Percentiles rank a stretch among this genome's conserved stretches.
Conservation (phyloP, 1,140 invertebrate species). For the Formica selysi region DNA sequence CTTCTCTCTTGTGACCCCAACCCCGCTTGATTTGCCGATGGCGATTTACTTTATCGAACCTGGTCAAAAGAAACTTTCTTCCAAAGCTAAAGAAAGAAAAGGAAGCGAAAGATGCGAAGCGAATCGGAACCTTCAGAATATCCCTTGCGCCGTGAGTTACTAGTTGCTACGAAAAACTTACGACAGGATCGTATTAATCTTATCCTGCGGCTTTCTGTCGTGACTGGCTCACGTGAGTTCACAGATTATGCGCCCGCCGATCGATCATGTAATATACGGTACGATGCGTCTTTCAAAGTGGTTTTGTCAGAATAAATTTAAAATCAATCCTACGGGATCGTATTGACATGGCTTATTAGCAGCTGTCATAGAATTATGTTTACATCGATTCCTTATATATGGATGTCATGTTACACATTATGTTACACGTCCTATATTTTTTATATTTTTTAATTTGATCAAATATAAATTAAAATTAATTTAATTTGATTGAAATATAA, state of each 20-base stretch:
- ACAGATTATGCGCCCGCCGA: conserved; percentile 53
- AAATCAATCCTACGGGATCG: neutral
- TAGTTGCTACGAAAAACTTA: conserved; percentile 63
- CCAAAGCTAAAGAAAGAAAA: conserved; percentile 12
- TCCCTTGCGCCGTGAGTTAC: conserved; percentile 24
- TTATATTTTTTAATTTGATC: neutral
- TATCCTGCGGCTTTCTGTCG: conserved; percentile 60
- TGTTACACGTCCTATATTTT: neutral
- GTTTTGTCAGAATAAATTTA: conserved; percentile 28
- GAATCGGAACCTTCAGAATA: conserved; percentile 53
- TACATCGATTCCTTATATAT: neutral
- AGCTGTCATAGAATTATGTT: conserved; percentile 1
- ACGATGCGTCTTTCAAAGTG: conserved; percentile 11
- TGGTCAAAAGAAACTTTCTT: conserved; percentile 47
- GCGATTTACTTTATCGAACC: conserved; percentile 60
- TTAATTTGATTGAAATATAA: neutral
- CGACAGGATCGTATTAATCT: conserved; percentile 68
- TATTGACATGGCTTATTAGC: neutral
- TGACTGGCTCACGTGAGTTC: conserved; percentile 49
- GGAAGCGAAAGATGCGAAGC: conserved; percentile 12
- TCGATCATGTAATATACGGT: conserved; percentile 55
- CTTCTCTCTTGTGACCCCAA: neutral
- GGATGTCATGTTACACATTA: too few relatives aligned
- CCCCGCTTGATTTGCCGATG: neutral
- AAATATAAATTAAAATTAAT: conserved; percentile 6